These are phyloP conservation scores for Cerceris rybyensis DNA, from an alignment of 2,888 invertebrate species.

Conservation along the genomic window DNA sequence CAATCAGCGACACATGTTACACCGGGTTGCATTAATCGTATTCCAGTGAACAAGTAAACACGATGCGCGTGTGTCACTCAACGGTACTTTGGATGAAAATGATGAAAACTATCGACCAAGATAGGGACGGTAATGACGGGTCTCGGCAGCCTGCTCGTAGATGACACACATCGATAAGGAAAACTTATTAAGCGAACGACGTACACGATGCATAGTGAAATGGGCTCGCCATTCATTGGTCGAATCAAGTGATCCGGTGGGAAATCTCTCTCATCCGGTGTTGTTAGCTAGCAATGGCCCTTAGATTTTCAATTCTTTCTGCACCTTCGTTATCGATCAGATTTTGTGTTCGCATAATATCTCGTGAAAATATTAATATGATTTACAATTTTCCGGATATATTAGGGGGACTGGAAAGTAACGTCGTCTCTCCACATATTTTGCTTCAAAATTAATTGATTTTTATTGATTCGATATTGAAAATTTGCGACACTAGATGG, in stretches of 20 bases:
- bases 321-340: neutral
- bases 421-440: too few species aligned
- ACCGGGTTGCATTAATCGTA: constrained; percentile 49
- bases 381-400: too few species aligned
- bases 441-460: too few species aligned
- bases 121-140: constrained; percentile 70
- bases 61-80: constrained; percentile 13
- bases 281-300: constrained; percentile 14
- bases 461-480: too few species aligned
- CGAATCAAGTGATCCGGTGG: constrained; percentile 53
- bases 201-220: constrained; percentile 46
- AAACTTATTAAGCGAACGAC: constrained; percentile 64
- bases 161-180: constrained; percentile 73
- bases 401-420: too few species aligned
- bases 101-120: constrained; percentile 65
- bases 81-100: constrained; percentile 65
- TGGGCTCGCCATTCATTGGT: constrained; percentile 48
- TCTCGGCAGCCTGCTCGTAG: constrained; percentile 56
- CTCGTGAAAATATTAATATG: too few species aligned
- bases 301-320: constrained; percentile 40
- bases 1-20: constrained; percentile 54
- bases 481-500: too few species aligned
- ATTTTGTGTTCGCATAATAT: neutral
- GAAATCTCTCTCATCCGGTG: constrained; percentile 49
- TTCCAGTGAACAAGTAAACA: constrained; percentile 43